Conservation (phyloP, 2,113 vertebrate genomes). For the Calypte anna region DNA sequence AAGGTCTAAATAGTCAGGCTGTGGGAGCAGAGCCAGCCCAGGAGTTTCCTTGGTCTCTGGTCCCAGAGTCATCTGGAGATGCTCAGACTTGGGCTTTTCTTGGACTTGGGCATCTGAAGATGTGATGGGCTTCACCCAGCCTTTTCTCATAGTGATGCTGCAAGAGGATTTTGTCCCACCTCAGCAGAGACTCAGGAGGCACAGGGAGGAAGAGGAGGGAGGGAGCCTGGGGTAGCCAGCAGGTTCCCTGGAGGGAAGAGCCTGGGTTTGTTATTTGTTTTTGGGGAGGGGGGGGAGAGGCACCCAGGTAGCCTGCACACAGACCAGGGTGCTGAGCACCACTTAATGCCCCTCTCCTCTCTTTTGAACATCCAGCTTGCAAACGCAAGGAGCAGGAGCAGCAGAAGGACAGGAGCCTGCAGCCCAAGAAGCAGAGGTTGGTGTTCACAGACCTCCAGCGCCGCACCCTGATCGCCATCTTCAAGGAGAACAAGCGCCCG, state of each 20-base stretch:
- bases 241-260: not conserved
- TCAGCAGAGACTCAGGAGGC: not conserved
- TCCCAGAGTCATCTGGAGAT: not conserved
- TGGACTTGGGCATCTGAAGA: not conserved
- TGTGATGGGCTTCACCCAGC: not conserved
- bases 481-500: conserved; percentile 98
- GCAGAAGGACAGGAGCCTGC: conserved; percentile 93
- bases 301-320: not conserved
- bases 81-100: not conserved
- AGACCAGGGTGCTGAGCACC: not conserved
- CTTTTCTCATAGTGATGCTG: not conserved
- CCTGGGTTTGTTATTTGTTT: not conserved
- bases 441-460: conserved; percentile 99
- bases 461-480: conserved; percentile 97
- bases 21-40: not conserved
- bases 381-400: conserved; percentile 98
- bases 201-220: not conserved
- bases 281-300: not conserved
- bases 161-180: not conserved
- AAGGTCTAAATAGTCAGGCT: not conserved
- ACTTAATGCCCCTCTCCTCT: conserved; percentile 37
- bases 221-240: not conserved
- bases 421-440: conserved; percentile 96
- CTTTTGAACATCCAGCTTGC: conserved; percentile 83
- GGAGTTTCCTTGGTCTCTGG: not conserved